A percentile compares a stretch with the other conserved stretches of the same genome.
These are phyloP conservation scores for Atopsyche davidsoni DNA, from an alignment of 1,140 invertebrate genomes.

Conservation along the genomic window DNA sequence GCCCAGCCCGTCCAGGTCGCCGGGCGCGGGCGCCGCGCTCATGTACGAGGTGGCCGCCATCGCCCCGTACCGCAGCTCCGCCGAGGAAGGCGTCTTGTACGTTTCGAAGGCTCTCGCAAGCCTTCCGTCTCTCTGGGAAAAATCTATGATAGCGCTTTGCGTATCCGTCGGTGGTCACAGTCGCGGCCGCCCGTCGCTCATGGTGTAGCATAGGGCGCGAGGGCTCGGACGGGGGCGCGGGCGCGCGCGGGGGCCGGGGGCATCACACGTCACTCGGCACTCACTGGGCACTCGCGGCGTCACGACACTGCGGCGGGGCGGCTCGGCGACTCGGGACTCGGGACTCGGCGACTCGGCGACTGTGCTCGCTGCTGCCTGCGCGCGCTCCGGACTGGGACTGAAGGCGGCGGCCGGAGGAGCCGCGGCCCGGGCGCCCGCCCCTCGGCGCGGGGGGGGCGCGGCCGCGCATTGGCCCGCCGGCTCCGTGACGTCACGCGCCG, in stretches of 20 bases:
- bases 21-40: constrained; percentile 65
- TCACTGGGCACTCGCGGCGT: constrained; percentile 14
- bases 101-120: constrained; percentile 53
- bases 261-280: constrained; percentile 30
- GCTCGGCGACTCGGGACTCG: constrained; percentile 40
- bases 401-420: constrained; percentile 23
- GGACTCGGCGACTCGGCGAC: constrained; percentile 44
- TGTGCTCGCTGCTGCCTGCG: constrained; percentile 47
- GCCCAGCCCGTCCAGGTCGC: constrained; percentile 69
- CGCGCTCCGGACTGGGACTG: constrained; percentile 39
- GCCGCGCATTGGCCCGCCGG: constrained; percentile 37
- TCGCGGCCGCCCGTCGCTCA: constrained; percentile 28
- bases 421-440: constrained; percentile 26
- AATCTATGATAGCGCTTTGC: constrained; percentile 30
- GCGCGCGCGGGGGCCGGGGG: constrained; percentile 30
- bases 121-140: constrained; percentile 36
- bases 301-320: constrained; percentile 29
- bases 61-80: constrained; percentile 56
- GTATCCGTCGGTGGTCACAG: constrained; percentile 36
- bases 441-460: constrained; percentile 37
- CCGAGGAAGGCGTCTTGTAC: constrained; percentile 59
- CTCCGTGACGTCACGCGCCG: constrained; percentile 33
- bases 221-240: constrained; percentile 25
- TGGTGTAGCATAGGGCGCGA: constrained; percentile 33
- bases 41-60: constrained; percentile 82